A percentile compares a stretch with the other conserved stretches of the same genome.
These are phyloP conservation scores for Megatriorchis doriae DNA, from an alignment of 2,113 vertebrate genomes.

Conservation along the genomic window DNA sequence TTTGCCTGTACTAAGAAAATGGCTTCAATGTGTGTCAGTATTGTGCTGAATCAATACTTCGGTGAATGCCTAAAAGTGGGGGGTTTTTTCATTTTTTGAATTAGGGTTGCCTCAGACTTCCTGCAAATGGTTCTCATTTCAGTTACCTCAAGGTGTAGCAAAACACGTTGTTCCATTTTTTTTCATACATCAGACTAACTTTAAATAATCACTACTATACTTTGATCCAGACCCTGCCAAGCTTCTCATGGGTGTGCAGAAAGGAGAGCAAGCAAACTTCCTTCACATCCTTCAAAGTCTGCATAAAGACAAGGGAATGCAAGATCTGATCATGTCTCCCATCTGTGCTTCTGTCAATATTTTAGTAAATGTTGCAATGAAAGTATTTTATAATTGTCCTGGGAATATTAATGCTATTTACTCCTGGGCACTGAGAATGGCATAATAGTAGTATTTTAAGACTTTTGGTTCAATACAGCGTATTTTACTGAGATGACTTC, in stretches of 20 bases:
- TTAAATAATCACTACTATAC: not conserved
- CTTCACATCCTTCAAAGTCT: not conserved
- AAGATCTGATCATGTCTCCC: not conserved
- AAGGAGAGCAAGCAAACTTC: not conserved
- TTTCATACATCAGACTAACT: not conserved
- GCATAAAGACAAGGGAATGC: not conserved
- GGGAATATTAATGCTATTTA: not conserved
- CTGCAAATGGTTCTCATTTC: not conserved
- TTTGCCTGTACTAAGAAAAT: not conserved
- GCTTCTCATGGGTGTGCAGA: not conserved
- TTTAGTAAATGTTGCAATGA: not conserved
- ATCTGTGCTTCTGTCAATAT: not conserved
- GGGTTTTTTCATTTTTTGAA: fast-evolving
- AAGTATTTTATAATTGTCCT: not conserved
- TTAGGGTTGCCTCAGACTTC: not conserved
- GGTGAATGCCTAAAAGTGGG: not conserved
- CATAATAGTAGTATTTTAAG: not conserved
- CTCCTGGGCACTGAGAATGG: not conserved
- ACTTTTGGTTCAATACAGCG: not conserved
- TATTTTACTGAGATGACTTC: not conserved
- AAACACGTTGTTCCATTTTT: not conserved
- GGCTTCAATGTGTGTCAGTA: not conserved
- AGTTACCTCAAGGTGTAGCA: not conserved
- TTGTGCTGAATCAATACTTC: not conserved
- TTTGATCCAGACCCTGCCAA: not conserved